Percentiles rank a stretch among this genome's conserved stretches.
phyloP scores from a whole-genome alignment of 2,888 invertebrate species.

The Xestia ashworthii region DNA sequence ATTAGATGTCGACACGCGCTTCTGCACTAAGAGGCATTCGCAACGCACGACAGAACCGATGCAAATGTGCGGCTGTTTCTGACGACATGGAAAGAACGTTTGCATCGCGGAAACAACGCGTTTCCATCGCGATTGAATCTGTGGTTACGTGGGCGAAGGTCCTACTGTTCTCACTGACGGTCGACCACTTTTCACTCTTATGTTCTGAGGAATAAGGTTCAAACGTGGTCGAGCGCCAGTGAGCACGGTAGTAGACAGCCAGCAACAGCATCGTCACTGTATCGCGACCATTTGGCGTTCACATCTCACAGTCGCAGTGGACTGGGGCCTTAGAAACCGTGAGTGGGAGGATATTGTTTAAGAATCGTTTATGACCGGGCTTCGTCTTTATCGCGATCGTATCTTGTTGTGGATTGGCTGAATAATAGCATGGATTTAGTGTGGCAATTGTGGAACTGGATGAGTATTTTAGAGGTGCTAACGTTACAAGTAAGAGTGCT shows the following conservation, averaged over 20 bases:
- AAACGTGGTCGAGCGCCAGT: neutral
- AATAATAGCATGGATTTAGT: conserved; percentile 35
- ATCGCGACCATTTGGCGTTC: no score
- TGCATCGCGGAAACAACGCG: neutral
- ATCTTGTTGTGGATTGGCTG: conserved; percentile 57
- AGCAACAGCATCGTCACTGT: neutral
- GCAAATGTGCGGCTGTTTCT: neutral
- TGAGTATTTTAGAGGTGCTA: conserved; percentile 7
- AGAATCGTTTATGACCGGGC: conserved; percentile 58
- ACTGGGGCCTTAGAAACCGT: conserved; percentile 50
- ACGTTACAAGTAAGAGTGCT: neutral
- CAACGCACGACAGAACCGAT: neutral
- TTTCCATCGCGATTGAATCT: neutral
- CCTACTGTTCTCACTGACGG: neutral
- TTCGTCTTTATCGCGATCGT: conserved; percentile 48
- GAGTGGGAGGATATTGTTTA: conserved; percentile 66
- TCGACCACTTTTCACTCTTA: neutral
- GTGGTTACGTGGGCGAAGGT: neutral
- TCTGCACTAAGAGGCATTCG: no score
- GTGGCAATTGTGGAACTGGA: conserved; percentile 19
- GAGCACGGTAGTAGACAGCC: neutral
- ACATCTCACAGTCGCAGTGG: neutral
- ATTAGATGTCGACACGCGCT: no score
- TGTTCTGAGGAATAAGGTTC: neutral
- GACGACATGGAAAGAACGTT: neutral